Evolutionary conservation across 2,888 invertebrate species (phyloP), one percentile per base, ranked within the genome.

Genomic region (Campaea margaritaria): DNA sequence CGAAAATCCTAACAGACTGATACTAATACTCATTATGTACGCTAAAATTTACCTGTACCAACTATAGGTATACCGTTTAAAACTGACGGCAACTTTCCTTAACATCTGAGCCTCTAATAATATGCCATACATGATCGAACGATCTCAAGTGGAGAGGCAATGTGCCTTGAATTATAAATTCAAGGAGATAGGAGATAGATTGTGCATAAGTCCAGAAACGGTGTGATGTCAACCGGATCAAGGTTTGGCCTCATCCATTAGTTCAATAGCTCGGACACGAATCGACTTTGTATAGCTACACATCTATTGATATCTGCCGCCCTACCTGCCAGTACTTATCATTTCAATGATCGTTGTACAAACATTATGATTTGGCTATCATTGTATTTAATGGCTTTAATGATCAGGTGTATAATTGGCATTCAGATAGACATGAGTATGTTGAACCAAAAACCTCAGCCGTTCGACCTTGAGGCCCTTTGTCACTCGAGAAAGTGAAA

Each of bases 401-500:
- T 15, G 21, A 12, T 46, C 52, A 64, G 60, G 58, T 67, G 62
- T 47, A 60, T 59, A 51, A 58, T 58, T 64, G 57, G 38, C 48
- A 52, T 46, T 55, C 45, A 55, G 15, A 44, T 53, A 52, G 42
- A 58, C 66, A 58, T 65, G 64, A 64, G 68, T 67, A 63, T 61
- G 58, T 60, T 58, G 59, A 60, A 54, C 74, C 66, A 73, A 81
- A 81, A 80, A 78, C 72, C 74, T 68, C 64, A 34, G 64, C 65
- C 62, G 61, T 54, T 69, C 77, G 82, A 82, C 86, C 87, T 87
- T 86, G 84, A 75, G 68, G 80, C 86, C 86, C 86, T 88, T 87
- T 85, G 82, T 84, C 79, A 79, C 70, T 72, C 63, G 73, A 71
- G 79, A 86, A 84, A 89, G 90, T 87, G 87, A 90, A 89, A 90